Evolutionary conservation across 2,113 vertebrate species (phyloP), one percentile per base, ranked within the genome.

Genomic region (Callithrix jacchus): DNA sequence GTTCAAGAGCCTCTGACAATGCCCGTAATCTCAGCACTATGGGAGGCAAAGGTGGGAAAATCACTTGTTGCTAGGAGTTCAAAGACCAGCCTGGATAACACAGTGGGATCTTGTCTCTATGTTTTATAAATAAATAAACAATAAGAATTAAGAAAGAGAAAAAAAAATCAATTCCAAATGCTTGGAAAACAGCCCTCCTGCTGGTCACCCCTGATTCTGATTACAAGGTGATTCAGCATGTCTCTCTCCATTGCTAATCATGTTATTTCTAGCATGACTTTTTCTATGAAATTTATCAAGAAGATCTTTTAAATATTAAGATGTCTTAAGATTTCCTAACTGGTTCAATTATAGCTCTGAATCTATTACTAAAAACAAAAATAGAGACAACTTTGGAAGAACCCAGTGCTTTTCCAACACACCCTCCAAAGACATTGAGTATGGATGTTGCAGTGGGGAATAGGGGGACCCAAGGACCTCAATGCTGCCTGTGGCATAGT

Each of bases 241-340:
- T 70, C 21, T 49, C 14, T 89, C 49, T 94, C 86, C 73, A 32
- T 40, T 80, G 45, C 32, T 66, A 81, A 89, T 89, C n/a, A 4
- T 89, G 49, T 10, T 66, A 9, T 54, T 81, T 74, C 35, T 17
- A 84, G 18, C n/a, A 66, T 83, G 80, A 17, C 56, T 73, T 94
- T 97, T 77, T 81, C 56, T 76, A 16, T n/a, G n/a, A 92, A 66
- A 17, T 82, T 91, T 52, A 81, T 37, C 25, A 93, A 88, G 32
- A 95, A 91, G 20, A 17, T 40, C 37, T 96, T 25, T 91, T 84
- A 74, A 81, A 47, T 77, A n/a, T 89, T 64, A 95, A 71, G 16
- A 52, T 83, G 30, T 58, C 45, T 89, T 83, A 83, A 52, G 32
- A 42, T 68, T 13, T 88, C 14, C 11, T 82, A 27, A 81, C 49